Evolutionary conservation across 2,888 invertebrate genomes (phyloP).

Genomic region (Nipponacmea schrenckii): DNA sequence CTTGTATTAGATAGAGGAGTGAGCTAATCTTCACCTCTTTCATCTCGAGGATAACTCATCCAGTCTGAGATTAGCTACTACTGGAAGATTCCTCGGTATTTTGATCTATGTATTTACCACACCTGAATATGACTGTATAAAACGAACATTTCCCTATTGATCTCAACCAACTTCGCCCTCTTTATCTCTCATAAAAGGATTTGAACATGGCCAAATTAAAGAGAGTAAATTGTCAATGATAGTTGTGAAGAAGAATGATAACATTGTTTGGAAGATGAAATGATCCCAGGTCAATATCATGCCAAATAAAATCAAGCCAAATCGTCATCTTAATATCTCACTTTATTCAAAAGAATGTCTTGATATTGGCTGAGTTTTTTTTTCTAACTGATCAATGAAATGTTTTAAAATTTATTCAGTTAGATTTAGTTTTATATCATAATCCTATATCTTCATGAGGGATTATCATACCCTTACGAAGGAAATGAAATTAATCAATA

Average conservation of each 20-base stretch:
- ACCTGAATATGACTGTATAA: slow-evolving; percentile 6
- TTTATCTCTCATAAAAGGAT: background rate
- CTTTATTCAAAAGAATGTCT: too few relatives aligned
- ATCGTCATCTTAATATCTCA: background rate
- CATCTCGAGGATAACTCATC: background rate
- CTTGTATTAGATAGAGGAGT: slow-evolving; percentile 19
- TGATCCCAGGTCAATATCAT: slow-evolving; percentile 1
- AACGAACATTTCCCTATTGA: background rate
- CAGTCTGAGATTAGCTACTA: background rate
- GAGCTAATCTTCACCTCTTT: slow-evolving; percentile 14
- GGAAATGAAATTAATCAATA: background rate
- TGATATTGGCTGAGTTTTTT: too few relatives aligned
- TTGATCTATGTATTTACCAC: slow-evolving; percentile 7
- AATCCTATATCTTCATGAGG: too few relatives aligned
- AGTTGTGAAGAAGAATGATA: slow-evolving; percentile 8
- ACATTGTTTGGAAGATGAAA: slow-evolving; percentile 6
- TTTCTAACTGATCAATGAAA: too few relatives aligned
- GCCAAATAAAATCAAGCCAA: slow-evolving; percentile 5
- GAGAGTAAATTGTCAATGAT: background rate
- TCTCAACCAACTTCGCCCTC: background rate
- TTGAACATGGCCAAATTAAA: background rate
- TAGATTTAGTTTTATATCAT: too few relatives aligned
- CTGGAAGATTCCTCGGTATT: slow-evolving; percentile 7
- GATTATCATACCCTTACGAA: too few relatives aligned
- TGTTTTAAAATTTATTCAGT: too few relatives aligned